Evolutionary conservation across 2,797 vertebrate genomes (phyloP).

Genomic region (Rhinoraja longicauda): DNA sequence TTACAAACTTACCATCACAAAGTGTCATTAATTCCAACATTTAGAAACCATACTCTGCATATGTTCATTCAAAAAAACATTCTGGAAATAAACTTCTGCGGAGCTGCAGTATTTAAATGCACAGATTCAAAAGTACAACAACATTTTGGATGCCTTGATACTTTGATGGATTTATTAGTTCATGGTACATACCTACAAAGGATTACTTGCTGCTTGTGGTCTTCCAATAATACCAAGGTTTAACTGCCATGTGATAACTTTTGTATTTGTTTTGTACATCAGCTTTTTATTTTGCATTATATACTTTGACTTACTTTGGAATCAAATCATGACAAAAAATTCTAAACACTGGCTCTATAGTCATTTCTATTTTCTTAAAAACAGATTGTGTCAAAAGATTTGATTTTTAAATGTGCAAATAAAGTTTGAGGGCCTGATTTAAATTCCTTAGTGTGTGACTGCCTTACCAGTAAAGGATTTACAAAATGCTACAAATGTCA

Average conservation of each 20-base stretch:
- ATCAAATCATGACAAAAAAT: constrained; percentile 14
- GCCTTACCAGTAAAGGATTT: background rate
- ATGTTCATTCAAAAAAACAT: background rate
- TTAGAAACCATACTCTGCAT: background rate
- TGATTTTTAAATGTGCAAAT: constrained; percentile 28
- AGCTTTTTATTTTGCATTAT: constrained; percentile 23
- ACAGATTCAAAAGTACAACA: background rate
- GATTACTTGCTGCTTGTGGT: background rate
- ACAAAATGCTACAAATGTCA: too few relatives aligned
- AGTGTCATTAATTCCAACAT: background rate
- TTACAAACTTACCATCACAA: background rate
- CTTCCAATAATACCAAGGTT: constrained; percentile 16
- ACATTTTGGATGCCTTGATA: background rate
- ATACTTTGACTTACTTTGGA: background rate
- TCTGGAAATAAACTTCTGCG: background rate
- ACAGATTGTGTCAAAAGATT: constrained; percentile 15
- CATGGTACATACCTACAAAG: background rate
- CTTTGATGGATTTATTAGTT: background rate
- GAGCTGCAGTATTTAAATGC: background rate
- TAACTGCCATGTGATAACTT: background rate
- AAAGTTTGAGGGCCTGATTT: background rate
- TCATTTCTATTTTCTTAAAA: constrained; percentile 37
- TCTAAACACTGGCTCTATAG: constrained; percentile 7
- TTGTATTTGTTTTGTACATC: constrained; percentile 13
- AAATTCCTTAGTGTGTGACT: background rate